phyloP scores from a whole-genome alignment of 2,888 invertebrate species.

The Ashinkailepas kermadecensis region DNA sequence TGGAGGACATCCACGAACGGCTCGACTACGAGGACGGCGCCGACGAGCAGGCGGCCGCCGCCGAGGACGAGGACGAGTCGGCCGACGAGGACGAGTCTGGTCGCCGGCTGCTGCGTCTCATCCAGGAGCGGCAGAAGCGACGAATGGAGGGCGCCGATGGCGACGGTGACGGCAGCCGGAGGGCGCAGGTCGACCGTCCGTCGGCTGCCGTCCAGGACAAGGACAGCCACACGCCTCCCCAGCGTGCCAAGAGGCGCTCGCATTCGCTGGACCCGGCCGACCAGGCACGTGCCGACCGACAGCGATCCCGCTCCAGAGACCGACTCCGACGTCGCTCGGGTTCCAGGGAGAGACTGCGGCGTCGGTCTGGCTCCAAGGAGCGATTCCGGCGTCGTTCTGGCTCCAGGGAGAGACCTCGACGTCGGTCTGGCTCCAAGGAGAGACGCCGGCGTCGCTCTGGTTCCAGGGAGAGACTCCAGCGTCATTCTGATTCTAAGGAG shows the following conservation, averaged over 20 bases:
- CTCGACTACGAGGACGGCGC: conserved; percentile 23
- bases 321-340: too few species aligned
- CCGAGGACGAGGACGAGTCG: conserved; percentile 53
- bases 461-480: too few species aligned
- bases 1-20: conserved; percentile 12
- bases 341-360: too few species aligned
- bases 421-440: too few species aligned
- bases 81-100: conserved; percentile 49
- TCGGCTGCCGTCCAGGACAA: not conserved
- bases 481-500: too few species aligned
- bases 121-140: not conserved
- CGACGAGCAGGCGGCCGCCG: conserved; percentile 36
- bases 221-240: too few species aligned
- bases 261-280: not conserved
- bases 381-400: too few species aligned
- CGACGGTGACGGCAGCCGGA: not conserved
- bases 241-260: not conserved
- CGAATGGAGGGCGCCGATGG: not conserved
- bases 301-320: too few species aligned
- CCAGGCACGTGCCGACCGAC: too few species aligned
- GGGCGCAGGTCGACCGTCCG: not conserved
- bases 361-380: too few species aligned
- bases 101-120: conserved; percentile 9
- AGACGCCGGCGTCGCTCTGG: too few species aligned
- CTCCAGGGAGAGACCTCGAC: too few species aligned